Evolutionary conservation across 2,797 vertebrate species (phyloP).

Genomic region (Lithobates pipiens): DNA sequence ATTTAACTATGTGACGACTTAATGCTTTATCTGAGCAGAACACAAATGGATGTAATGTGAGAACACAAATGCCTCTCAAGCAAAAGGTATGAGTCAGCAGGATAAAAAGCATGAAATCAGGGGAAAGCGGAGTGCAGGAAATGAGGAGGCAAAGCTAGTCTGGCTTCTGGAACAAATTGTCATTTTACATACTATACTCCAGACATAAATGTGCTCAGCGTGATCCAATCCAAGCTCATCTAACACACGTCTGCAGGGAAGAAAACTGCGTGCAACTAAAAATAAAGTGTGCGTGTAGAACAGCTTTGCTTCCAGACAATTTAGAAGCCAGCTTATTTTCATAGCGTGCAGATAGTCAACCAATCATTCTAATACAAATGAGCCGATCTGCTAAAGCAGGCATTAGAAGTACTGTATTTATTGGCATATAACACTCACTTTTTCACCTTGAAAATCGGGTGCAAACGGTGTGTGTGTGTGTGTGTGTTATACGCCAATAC

Average conservation of each 20-base stretch:
- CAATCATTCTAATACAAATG: neutral
- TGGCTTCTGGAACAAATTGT: neutral
- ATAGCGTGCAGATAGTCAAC: neutral
- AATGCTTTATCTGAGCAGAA: neutral
- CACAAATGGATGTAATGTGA: conserved; percentile 9
- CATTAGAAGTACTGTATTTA: no score
- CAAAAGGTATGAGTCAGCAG: conserved; percentile 30
- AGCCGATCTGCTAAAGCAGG: neutral
- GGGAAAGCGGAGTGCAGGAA: neutral
- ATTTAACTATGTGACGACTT: conserved; percentile 22
- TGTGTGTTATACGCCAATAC: no score
- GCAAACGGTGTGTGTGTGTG: no score
- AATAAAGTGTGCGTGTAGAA: neutral
- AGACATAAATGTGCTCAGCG: neutral
- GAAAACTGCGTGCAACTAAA: neutral
- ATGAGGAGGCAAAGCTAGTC: neutral
- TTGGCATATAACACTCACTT: no score
- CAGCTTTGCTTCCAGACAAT: neutral
- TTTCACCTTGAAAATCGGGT: no score
- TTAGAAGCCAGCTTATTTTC: neutral
- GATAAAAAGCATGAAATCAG: conserved; percentile 21
- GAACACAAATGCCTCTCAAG: conserved; percentile 4
- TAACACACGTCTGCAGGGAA: neutral
- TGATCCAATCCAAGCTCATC: neutral
- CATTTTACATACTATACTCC: conserved; percentile 2